A percentile compares a stretch with the other conserved stretches of the same genome.
Evolutionary conservation across 1,140 invertebrate genomes (phyloP).

Genomic region (Leptestheria dahalacensis): DNA sequence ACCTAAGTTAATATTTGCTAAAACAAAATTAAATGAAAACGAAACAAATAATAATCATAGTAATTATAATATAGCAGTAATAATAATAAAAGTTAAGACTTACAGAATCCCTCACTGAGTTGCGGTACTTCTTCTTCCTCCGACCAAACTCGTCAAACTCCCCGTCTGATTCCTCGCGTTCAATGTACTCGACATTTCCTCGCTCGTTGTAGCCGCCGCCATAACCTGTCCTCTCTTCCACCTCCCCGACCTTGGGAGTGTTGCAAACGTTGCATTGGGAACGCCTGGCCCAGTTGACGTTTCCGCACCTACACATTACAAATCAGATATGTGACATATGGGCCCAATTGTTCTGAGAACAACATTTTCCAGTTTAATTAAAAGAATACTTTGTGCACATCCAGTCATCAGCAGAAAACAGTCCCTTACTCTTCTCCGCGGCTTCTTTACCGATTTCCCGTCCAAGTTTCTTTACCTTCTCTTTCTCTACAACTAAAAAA

Average conservation of each 20-base stretch:
- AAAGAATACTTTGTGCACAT: conserved; percentile 83
- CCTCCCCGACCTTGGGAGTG: conserved; percentile 87
- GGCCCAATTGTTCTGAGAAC: neutral
- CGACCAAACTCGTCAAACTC: conserved; percentile 94
- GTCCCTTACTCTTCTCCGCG: conserved; percentile 92
- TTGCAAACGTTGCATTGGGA: conserved; percentile 98
- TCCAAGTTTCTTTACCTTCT: conserved; percentile 76
- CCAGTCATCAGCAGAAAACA: conserved; percentile 99
- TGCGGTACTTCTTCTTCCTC: conserved; percentile 55
- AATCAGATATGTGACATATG: conserved; percentile 9
- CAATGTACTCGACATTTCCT: conserved; percentile 81
- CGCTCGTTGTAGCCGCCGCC: conserved; percentile 86
- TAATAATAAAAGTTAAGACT: neutral
- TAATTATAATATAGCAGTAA: neutral
- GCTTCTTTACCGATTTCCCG: conserved; percentile 95
- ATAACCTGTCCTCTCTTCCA: conserved; percentile 61
- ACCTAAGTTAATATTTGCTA: no score
- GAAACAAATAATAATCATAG: no score
- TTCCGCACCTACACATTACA: conserved; percentile 73
- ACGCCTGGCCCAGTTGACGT: conserved; percentile 97
- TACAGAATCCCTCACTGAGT: neutral
- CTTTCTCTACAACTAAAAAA: conserved; percentile 38
- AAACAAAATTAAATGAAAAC: no score
- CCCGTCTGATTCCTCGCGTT: conserved; percentile 66
- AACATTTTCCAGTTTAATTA: no score